A percentile compares a stretch with the other conserved stretches of the same genome.
Conservation (phyloP, 1,140 invertebrate species). For the Globodera rostochiensis region DNA sequence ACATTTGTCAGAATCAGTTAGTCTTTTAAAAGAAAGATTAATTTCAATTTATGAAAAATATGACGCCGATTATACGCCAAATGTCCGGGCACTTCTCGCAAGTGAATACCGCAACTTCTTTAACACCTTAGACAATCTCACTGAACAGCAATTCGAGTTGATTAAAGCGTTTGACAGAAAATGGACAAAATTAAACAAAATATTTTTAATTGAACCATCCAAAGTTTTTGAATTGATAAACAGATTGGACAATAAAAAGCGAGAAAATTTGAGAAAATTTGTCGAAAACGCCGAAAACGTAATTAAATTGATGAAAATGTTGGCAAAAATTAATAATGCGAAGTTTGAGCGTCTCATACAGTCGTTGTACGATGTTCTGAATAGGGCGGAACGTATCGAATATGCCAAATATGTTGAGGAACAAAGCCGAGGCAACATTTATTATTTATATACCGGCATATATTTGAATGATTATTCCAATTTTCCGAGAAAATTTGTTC, state of each 20-base stretch:
- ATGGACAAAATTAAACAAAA: not conserved
- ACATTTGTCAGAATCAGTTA: not conserved
- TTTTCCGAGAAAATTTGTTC: no score
- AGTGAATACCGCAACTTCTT: not conserved
- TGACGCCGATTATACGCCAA: not conserved
- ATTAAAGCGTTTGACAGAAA: not conserved
- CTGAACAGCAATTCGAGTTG: not conserved
- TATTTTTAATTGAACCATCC: not conserved
- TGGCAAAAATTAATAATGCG: not conserved
- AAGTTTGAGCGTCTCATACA: not conserved
- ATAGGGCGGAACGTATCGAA: not conserved
- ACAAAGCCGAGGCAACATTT: not conserved
- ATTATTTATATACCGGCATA: no score
- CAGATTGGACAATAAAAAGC: not conserved
- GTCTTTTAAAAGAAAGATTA: not conserved
- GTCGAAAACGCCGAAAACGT: not conserved
- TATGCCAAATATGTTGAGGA: not conserved
- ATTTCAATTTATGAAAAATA: not conserved
- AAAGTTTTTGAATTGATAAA: not conserved
- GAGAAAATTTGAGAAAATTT: not conserved
- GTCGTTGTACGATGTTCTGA: not conserved
- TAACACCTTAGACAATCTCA: not conserved
- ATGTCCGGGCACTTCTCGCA: not conserved
- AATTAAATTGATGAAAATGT: not conserved
- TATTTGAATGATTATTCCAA: no score